These are phyloP conservation scores for Pegea sp. DNA, from an alignment of 23 tunicate genomes.

Conservation along the genomic window DNA sequence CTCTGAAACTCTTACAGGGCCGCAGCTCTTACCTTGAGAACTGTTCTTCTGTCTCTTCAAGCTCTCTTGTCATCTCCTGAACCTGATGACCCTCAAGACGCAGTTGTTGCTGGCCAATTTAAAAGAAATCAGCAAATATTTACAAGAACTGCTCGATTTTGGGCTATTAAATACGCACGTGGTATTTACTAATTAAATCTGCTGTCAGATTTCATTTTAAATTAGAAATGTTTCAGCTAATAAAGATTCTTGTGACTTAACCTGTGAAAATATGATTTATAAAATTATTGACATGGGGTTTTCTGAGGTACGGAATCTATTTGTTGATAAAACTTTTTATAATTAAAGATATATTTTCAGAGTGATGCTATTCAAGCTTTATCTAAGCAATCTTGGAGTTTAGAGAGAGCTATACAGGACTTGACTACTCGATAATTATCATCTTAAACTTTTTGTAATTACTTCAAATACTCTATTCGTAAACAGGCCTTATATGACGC, in stretches of 20 bases:
- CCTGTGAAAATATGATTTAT: too few relatives aligned
- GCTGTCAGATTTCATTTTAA: too few relatives aligned
- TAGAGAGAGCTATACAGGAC: constrained; percentile 61
- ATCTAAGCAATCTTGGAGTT: constrained; percentile 68
- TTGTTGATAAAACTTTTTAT: not conserved
- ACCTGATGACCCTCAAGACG: constrained; percentile 97
- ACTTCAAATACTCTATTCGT: too few relatives aligned
- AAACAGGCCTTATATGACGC: too few relatives aligned
- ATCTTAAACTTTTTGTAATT: too few relatives aligned
- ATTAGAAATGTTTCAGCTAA: too few relatives aligned
- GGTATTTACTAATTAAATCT: constrained; percentile 22
- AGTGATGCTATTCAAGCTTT: constrained; percentile 37
- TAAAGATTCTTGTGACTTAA: too few relatives aligned
- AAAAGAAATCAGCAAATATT: constrained; percentile 44
- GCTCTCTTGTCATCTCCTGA: constrained; percentile 77
- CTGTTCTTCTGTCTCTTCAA: constrained; percentile 80
- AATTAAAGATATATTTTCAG: constrained; percentile 12
- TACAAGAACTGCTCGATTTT: constrained; percentile 57
- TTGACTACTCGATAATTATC: constrained; percentile 59
- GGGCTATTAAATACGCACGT: constrained; percentile 80
- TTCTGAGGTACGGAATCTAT: constrained; percentile 22
- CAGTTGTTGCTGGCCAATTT: constrained; percentile 85
- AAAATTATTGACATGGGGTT: constrained; percentile 99
- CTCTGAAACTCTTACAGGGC: constrained; percentile 27
- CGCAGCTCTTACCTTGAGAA: constrained; percentile 82